Evolutionary conservation across 2,113 vertebrate genomes (phyloP).

Genomic region (Chelonoidis abingdonii): DNA sequence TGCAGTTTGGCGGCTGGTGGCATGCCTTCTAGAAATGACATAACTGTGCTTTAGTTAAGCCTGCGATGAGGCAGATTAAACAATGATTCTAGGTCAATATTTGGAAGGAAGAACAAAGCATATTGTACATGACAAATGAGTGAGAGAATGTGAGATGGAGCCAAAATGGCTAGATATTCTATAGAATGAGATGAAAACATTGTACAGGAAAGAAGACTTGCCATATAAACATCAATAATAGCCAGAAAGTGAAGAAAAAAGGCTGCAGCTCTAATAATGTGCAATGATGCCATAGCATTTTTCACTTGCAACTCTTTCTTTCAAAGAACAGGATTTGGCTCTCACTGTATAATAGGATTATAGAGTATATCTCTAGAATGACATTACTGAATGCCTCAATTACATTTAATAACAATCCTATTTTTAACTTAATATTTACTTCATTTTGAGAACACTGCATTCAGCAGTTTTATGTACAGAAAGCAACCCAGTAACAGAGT

Average conservation of each 20-base stretch:
- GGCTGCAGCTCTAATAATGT: not conserved
- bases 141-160: not conserved
- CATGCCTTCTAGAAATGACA: not conserved
- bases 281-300: not conserved
- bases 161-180: not conserved
- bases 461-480: not conserved
- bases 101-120: not conserved
- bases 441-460: not conserved
- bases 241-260: not conserved
- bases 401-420: constrained; percentile 28
- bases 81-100: not conserved
- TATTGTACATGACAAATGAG: not conserved
- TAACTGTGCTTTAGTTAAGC: not conserved
- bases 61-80: not conserved
- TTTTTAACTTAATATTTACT: constrained; percentile 41
- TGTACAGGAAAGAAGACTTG: not conserved
- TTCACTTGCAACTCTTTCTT: not conserved
- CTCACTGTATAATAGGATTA: constrained; percentile 24
- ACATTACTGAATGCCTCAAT: not conserved
- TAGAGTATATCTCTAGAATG: constrained; percentile 7
- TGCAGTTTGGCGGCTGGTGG: not conserved
- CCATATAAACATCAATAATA: not conserved
- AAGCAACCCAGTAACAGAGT: not conserved
- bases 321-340: not conserved
- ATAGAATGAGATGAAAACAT: not conserved